Base-by-base conservation (phyloP, 1,140 invertebrate species). In the Dinothrombium tinctorium region DNA sequence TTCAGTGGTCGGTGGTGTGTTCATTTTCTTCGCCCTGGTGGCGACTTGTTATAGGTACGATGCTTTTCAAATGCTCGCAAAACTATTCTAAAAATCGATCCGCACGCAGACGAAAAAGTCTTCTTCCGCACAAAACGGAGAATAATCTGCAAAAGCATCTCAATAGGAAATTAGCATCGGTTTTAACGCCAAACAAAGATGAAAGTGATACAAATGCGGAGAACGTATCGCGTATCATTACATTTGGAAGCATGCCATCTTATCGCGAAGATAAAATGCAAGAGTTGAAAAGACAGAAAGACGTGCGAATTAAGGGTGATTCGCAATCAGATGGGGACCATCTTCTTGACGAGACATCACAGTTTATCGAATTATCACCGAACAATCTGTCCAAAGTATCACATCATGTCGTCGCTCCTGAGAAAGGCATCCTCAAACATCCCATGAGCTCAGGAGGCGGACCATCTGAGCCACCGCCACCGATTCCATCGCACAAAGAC, bases 11-110 rank as follows among this genome's bases (percentile, higher is more conserved):
- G 83, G 77, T 56, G 71, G 71, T 58, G 78, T 87, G 68, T 84
- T 87, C 73, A 72, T 86, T 69, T 76, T 74, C 69, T 83, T 89
- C 72, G 77, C 80, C 59, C 69, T 82, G 66, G 72, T 82, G 69
- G 80, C 82, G 58, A 73, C 81, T 69, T 87, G 81, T 71, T 87
- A 84, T 77, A 86, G 83, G 48, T 49, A 48, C 19, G 37, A 19
- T 9, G 9, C 20, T 39, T 6, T 35, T 35, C 5, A n/a, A 28
- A 8, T 8, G n/a, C 7, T 28, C 26, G 26, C 7, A 28, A 8
- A 28, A 28, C 26, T 8, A 28, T 28, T n/a, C 7, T 8, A 28
- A 28, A n/a, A 28, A 28, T n/a, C 26, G 26, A 28, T 41, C 20
- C 39, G 5, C 17, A 2, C 8, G 5, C 19, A 49, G 41, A 14